Evolutionary conservation across 2,888 invertebrate species (phyloP).

Genomic region (Craniophora ligustri): DNA sequence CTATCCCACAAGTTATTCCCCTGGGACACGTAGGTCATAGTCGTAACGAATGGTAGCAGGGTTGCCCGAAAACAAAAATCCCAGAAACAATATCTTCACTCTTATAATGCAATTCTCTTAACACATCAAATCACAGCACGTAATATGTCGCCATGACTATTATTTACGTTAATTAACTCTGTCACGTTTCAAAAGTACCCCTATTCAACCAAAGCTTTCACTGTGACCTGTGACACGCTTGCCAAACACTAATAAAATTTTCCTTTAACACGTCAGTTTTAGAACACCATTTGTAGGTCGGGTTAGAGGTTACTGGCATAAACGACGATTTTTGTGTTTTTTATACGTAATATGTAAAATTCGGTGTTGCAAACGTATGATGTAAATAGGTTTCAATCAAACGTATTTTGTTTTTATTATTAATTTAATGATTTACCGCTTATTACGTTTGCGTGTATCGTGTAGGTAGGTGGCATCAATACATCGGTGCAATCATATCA

Average conservation of each 20-base stretch:
- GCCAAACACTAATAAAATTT: conserved; percentile 68
- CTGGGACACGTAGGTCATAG: no score
- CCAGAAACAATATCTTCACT: not conserved
- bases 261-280: conserved; percentile 72
- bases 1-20: no score
- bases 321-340: conserved; percentile 33
- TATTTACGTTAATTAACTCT: conserved; percentile 40
- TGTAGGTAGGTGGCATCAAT: conserved; percentile 3
- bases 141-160: conserved; percentile 42
- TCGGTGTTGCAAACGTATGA: conserved; percentile 48
- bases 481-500: conserved; percentile 15
- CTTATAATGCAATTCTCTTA: conserved; percentile 4
- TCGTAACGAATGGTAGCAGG: no score
- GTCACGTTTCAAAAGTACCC: conserved; percentile 26
- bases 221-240: conserved; percentile 83
- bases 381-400: conserved; percentile 45
- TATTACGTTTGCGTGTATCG: conserved; percentile 21
- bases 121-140: conserved; percentile 29
- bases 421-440: conserved; percentile 11
- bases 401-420: conserved; percentile 15
- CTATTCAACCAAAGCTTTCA: conserved; percentile 68
- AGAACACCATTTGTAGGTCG: conserved; percentile 67
- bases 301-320: conserved; percentile 64
- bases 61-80: no score
- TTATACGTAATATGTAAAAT: conserved; percentile 53